Evolutionary conservation across 2,113 vertebrate species (phyloP).

Genomic region (Rhinolophus sinicus): DNA sequence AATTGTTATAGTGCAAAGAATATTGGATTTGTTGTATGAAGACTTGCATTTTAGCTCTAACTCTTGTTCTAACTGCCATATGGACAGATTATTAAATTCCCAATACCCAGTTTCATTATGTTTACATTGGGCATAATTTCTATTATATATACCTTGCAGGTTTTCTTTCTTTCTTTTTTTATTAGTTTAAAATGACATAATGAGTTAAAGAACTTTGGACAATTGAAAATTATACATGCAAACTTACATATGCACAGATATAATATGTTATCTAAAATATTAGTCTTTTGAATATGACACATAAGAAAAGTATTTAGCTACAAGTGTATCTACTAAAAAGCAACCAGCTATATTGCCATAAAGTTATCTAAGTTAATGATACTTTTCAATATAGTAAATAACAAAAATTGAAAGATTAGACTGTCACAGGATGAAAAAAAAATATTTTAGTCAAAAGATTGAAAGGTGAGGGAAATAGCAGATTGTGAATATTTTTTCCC

Average conservation of each 20-base stretch:
- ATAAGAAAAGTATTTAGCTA: constrained; percentile 25
- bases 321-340: background rate
- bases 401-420: constrained; percentile 54
- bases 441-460: constrained; percentile 45
- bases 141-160: background rate
- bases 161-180: background rate
- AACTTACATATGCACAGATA: background rate
- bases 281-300: constrained; percentile 34
- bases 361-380: constrained; percentile 33
- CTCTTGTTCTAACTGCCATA: background rate
- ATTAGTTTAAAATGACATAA: constrained; percentile 34
- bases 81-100: background rate
- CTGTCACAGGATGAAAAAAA: background rate
- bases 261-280: background rate
- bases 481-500: constrained; percentile 44
- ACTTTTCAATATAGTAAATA: background rate
- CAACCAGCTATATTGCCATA: background rate
- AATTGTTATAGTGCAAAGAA: background rate
- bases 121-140: constrained; percentile 3
- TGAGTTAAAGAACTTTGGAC: background rate
- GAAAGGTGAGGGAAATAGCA: background rate
- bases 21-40: background rate
- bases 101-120: background rate
- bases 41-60: background rate
- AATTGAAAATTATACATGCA: background rate